Evolutionary conservation across 2,797 vertebrate genomes (phyloP).

Genomic region (Stomatorhinus walkeri): DNA sequence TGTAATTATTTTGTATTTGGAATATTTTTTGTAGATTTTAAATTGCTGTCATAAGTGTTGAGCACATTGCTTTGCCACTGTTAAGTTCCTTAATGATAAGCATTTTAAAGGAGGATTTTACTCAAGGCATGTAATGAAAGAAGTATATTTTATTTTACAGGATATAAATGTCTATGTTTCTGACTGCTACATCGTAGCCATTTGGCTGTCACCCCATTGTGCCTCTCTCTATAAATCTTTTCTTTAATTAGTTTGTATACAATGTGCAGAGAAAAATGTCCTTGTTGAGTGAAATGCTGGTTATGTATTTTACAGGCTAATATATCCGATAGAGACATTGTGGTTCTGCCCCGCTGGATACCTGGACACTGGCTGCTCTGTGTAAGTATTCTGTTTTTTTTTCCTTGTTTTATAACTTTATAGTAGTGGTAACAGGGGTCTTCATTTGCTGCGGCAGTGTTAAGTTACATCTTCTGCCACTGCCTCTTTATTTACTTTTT

Average conservation of each 20-base stretch:
- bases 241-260: neutral
- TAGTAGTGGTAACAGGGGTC: neutral
- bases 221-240: neutral
- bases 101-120: neutral
- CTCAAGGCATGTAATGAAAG: neutral
- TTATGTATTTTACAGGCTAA: neutral
- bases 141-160: neutral
- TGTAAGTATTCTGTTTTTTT: neutral
- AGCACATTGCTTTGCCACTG: neutral
- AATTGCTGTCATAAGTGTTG: neutral
- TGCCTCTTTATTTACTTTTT: neutral
- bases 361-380: neutral
- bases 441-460: neutral
- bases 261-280: neutral
- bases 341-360: neutral
- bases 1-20: neutral
- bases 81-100: neutral
- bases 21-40: neutral
- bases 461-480: neutral
- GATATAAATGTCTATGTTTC: neutral
- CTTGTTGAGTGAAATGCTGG: neutral
- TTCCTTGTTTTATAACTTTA: neutral
- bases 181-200: neutral
- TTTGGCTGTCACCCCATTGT: neutral
- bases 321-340: neutral